Evolutionary conservation across 2,888 invertebrate species (phyloP), one percentile per base, ranked within the genome.

Genomic region (Yponomeuta malinellus): DNA sequence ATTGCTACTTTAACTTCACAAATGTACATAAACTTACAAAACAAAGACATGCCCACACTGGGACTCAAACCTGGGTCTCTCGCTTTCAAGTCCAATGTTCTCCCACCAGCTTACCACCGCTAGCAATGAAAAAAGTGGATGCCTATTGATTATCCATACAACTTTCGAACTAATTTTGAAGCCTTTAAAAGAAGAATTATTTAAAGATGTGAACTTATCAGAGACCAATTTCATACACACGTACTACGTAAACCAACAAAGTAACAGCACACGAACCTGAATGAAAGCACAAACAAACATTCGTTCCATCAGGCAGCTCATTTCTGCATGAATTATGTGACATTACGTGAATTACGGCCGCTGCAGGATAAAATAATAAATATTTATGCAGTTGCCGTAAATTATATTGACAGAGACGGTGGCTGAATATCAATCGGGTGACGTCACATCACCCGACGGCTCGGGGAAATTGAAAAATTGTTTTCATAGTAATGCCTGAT

Each of bases 291-390:
- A 68, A 68, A 70, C 63, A 70, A 63, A 23, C 63, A 43, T 70
- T 37, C 63, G 70, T 63, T 70, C 70, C 64, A 71, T 71, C 71
- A 71, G 66, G 52, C 15, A 66, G 31, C 29, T 67, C 64, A 48
- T 48, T 64, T 73, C 72, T 71, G 69, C 63, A 77, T 82, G 81
- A 82, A 77, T 82, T 82, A 81, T 82, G 79, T 78, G 82, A 79
- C 80, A 74, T 74, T 71, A 72, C 70, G 72, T 78, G 80, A 82
- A 78, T 81, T 81, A 83, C 79, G 68, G 69, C 70, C 63, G 75
- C 78, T 77, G 73, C 77, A 59, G 76, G 76, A 79, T 80, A 81
- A 79, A 81, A 80, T 80, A 80, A 79, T 78, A 80, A 81, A 80
- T 80, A 80, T 79, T 78, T 78, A 80, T 75, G 78, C 74, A 74